Base-by-base conservation (phyloP, 1,140 invertebrate species). In the Cataglyphis hispanica region DNA sequence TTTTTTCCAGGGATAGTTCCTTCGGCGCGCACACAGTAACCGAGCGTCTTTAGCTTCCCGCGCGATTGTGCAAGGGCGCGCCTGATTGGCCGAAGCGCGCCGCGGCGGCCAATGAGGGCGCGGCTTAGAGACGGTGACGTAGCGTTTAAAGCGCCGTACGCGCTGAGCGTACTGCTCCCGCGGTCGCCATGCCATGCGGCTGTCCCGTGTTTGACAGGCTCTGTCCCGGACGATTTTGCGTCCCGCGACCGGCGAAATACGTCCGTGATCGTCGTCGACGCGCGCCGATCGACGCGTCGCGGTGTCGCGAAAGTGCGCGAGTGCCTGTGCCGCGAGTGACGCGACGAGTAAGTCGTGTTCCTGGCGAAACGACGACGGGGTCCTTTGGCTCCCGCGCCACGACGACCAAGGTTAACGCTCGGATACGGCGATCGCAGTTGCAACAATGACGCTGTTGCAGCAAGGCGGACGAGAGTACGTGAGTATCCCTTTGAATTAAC, bases 181-280 rank as follows among this genome's bases (percentile, higher is more conserved):
- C 81, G 78, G 78, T 84, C 89, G 90, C 90, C 90, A 91, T 91
- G 74, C 90, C 90, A 89, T 91, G 87, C 90, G 89, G 80, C 67
- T 53, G 85, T 75, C 43, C 31, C 74, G 69, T 31, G 61, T 37
- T 69, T 88, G 58, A 87, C 69, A 86, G 78, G 70, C 74, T 69
- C 27, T 25, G 5, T 50, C 16, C 67, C 16, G 1, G 27, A 63
- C 37, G 10, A 13, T 40, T 40, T 50, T 56, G 56, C 43, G 64
- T 60, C 46, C 31, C 37, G 31, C n/a, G 46, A 61, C 53, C 10
- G 8, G 27, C 25, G 60, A 64, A 50, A 19, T 19, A 53, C 86
- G 67, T n/a, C 22, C 43, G 7, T 22, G 56, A 19, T 61, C 8
- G 13, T 75, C 63, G 46, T 72, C 11, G n/a, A 46, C 70, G 37